A percentile compares a stretch with the other conserved stretches of the same genome.
phyloP scores from a whole-genome alignment of 2,888 invertebrate species.

The Coleophora deauratella region DNA sequence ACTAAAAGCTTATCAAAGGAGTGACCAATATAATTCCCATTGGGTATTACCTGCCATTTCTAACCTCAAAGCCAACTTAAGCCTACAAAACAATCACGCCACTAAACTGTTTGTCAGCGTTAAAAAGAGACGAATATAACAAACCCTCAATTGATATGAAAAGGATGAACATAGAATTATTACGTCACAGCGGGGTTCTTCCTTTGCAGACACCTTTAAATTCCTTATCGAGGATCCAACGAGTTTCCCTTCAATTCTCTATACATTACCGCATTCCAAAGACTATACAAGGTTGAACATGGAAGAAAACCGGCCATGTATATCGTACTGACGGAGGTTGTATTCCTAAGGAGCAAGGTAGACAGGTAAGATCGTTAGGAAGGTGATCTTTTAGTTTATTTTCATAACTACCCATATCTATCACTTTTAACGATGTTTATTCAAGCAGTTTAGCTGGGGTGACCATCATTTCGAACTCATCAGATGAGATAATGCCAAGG shows the following conservation, averaged over 20 bases:
- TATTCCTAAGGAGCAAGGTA: constrained; percentile 8
- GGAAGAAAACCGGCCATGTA: constrained; percentile 26
- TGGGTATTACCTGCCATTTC: too few relatives aligned
- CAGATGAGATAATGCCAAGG: too few relatives aligned
- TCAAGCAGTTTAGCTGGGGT: constrained; percentile 53
- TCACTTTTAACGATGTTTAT: constrained; percentile 74
- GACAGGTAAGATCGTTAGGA: constrained; percentile 56
- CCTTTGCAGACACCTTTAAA: constrained; percentile 38
- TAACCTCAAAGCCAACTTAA: constrained; percentile 16
- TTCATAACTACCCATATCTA: constrained; percentile 71
- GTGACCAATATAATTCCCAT: too few relatives aligned
- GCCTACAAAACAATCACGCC: constrained; percentile 46
- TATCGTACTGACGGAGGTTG: neutral
- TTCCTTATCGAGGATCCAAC: constrained; percentile 13
- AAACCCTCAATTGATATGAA: constrained; percentile 59
- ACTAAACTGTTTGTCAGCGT: constrained; percentile 63
- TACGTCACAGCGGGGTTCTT: constrained; percentile 69
- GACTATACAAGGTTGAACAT: neutral
- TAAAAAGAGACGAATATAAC: constrained; percentile 58
- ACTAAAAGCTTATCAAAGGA: too few relatives aligned
- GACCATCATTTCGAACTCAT: constrained; percentile 23
- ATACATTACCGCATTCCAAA: too few relatives aligned
- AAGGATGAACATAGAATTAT: constrained; percentile 64
- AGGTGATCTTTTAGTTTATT: constrained; percentile 63
- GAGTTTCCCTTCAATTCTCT: too few relatives aligned